Evolutionary conservation across 1,140 invertebrate species (phyloP).

Genomic region (Oscheius sp.): DNA sequence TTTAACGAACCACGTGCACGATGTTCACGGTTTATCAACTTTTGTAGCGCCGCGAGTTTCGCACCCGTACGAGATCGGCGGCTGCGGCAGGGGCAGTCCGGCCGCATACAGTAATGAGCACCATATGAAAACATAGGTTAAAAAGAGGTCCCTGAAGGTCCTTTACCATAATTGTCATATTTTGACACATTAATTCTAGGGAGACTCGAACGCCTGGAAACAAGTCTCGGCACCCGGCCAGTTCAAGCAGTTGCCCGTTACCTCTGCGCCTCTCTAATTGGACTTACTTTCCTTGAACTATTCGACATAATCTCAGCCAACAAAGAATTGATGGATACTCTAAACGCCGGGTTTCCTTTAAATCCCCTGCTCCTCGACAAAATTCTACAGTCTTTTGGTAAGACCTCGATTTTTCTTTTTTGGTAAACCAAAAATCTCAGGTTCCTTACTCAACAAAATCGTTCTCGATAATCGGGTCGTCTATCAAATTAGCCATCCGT

Average conservation of each 20-base stretch:
- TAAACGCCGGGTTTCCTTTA: conserved; percentile 19
- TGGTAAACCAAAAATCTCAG: conserved; percentile 14
- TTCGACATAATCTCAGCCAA: conserved; percentile 30
- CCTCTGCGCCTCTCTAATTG: conserved; percentile 25
- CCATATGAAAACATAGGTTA: too few species aligned
- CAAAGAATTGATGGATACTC: conserved; percentile 6
- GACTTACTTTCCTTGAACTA: conserved; percentile 31
- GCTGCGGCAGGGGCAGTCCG: too few species aligned
- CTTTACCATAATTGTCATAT: too few species aligned
- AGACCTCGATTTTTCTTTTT: neutral
- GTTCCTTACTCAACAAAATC: conserved; percentile 20
- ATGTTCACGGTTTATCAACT: too few species aligned
- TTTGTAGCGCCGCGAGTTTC: too few species aligned
- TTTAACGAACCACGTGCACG: too few species aligned
- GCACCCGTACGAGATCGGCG: too few species aligned
- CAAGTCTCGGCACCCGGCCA: conserved; percentile 5
- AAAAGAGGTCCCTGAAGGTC: too few species aligned
- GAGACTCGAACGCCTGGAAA: conserved; percentile 23
- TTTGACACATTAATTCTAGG: neutral
- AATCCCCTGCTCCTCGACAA: conserved; percentile 32
- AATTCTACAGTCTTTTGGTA: conserved; percentile 29
- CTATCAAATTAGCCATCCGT: neutral
- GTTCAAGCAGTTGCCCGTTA: conserved; percentile 18
- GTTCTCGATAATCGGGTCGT: conserved; percentile 17
- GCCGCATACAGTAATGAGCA: too few species aligned